Conservation (phyloP, 2,797 vertebrate species). For the Acrossocheilus wenchowensis region DNA sequence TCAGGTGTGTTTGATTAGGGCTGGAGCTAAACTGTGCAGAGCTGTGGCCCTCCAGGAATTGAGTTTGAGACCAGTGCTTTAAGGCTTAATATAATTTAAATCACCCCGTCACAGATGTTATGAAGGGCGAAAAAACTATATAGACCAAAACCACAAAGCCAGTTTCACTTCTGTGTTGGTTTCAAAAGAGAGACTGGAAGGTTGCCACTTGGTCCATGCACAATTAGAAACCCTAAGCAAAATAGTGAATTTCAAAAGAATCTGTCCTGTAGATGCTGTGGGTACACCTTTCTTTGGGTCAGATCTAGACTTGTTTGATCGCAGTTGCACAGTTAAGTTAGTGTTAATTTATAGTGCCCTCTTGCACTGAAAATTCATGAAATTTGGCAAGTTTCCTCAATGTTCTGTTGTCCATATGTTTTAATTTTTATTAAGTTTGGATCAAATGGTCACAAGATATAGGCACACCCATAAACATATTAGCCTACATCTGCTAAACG, state of each 20-base stretch:
- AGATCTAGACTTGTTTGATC: neutral
- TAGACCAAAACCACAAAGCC: no score
- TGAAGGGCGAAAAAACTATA: no score
- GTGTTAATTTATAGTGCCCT: neutral
- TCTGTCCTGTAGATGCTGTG: neutral
- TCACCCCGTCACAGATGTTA: no score
- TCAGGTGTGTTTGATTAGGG: no score
- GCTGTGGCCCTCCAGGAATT: no score
- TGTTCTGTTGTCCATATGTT: neutral
- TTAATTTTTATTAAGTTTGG: neutral
- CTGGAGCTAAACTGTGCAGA: no score
- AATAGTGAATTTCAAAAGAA: neutral
- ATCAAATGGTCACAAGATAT: neutral
- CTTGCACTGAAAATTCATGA: neutral
- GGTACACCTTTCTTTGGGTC: neutral
- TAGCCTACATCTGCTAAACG: neutral
- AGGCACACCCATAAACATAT: neutral
- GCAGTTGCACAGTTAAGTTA: neutral
- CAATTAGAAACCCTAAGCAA: neutral
- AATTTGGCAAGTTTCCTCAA: neutral
- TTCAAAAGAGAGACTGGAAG: no score
- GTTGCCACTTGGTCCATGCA: neutral
- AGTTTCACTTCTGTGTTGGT: no score
- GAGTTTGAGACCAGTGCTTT: no score
- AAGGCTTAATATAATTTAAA: no score